Conservation (phyloP, 2,888 invertebrate genomes). For the Xanthorhoe designata region DNA sequence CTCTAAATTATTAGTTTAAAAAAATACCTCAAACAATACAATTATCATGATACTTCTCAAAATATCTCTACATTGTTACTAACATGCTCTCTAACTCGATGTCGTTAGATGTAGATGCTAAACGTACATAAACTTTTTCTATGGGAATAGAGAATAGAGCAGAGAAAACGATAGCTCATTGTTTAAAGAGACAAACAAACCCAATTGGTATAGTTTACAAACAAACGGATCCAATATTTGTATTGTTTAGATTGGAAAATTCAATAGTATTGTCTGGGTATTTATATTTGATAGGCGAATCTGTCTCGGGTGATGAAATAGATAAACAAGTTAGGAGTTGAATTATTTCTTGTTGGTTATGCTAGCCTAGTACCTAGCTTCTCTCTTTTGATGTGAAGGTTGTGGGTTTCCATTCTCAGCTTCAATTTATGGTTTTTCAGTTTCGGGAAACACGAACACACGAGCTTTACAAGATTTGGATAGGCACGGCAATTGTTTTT, state of each 20-base stretch:
- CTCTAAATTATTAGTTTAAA: no score
- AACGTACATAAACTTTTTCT: conserved; percentile 5
- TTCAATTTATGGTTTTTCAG: no score
- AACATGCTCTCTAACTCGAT: not conserved
- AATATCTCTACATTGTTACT: not conserved
- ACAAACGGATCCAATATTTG: conserved; percentile 42
- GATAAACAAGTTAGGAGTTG: not conserved
- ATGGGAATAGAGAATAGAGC: conserved; percentile 32
- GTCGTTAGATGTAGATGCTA: not conserved
- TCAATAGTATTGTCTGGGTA: conserved; percentile 50
- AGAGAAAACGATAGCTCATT: conserved; percentile 41
- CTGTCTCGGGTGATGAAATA: conserved; percentile 3
- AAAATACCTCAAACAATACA: no score
- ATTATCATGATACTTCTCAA: no score
- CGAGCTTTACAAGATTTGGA: no score
- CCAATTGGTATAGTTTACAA: conserved; percentile 51
- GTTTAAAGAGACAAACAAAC: conserved; percentile 42
- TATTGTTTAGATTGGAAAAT: conserved; percentile 42
- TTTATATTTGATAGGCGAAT: conserved; percentile 19
- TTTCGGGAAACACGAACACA: no score
- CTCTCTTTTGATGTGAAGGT: not conserved
- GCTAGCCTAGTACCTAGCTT: no score
- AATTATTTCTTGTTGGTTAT: not conserved
- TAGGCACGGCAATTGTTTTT: no score
- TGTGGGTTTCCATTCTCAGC: no score